Conservation (phyloP, 1,140 invertebrate genomes). For the Drosophila sechellia region DNA sequence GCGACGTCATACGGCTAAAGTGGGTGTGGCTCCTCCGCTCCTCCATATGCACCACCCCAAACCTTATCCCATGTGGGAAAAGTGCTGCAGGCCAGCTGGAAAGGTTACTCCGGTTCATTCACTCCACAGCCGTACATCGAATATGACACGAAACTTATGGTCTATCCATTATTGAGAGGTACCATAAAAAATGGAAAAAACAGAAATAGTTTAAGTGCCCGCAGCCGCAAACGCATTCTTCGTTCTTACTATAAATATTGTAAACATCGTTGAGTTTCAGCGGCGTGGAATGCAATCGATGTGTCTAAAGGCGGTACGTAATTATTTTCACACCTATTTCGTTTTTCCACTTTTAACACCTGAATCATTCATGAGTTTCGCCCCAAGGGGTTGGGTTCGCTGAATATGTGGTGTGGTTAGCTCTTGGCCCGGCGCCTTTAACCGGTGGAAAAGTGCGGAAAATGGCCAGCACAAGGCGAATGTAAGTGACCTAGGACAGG, state of each 20-base stretch:
- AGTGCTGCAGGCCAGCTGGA: constrained; percentile 14
- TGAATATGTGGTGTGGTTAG: constrained; percentile 2
- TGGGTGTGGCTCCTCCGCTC: constrained; percentile 44
- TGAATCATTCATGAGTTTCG: constrained; percentile 53
- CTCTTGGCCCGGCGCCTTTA: background rate
- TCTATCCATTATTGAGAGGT: constrained; percentile 46
- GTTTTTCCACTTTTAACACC: constrained; percentile 20
- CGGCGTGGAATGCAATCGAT: constrained; percentile 39
- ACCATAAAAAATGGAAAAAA: constrained; percentile 20
- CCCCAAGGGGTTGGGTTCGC: background rate
- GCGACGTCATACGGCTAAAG: constrained; percentile 18
- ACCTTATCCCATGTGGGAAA: background rate
- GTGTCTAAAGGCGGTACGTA: constrained; percentile 20
- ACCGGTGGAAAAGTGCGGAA: background rate
- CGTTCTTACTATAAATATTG: constrained; percentile 57
- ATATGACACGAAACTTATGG: constrained; percentile 26
- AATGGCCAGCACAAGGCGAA: constrained; percentile 13
- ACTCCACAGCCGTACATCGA: constrained; percentile 32
- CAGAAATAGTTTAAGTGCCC: constrained; percentile 26
- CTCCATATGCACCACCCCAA: background rate
- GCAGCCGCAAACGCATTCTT: background rate
- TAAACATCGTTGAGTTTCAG: constrained; percentile 44
- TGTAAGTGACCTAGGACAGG: constrained; percentile 42
- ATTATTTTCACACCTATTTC: constrained; percentile 48
- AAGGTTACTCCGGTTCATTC: constrained; percentile 73